Base-by-base conservation (phyloP, 2,113 vertebrate genomes). In the Stigmatopora argus region DNA sequence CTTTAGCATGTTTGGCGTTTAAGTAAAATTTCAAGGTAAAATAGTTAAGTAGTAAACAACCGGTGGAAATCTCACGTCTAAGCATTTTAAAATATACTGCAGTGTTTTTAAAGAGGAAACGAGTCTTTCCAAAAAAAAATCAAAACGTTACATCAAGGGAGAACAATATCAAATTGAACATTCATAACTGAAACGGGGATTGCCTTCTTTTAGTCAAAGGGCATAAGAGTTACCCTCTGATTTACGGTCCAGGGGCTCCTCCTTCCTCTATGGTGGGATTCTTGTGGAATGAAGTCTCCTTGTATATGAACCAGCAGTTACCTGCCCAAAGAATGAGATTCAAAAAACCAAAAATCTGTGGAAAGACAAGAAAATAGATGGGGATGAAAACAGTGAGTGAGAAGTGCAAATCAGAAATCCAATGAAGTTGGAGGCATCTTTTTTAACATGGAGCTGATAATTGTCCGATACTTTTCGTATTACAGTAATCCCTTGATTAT, bases 221-320 rank as follows among this genome's bases (percentile, higher is more conserved):
- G 66, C 51, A 46, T 55, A 38, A 38, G 8, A n/a, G n/a, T n/a
- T n/a, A n/a, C n/a, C 48, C 10, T 71, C 38, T 19, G 7, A 26
- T 23, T 73, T 89, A 88, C 12, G 87, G 81, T 14, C 59, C 79
- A 1, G 83, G 73, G 44, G 52, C 65, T 7, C 70, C 78, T 41
- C 79, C 87, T 49, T 84, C 86, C 56, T 89, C 86, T 69, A 87
- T 86, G 3, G 87, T 86, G 13, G 85, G 62, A 64, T 90, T 87
- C 62, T 90, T 93, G 62, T 92, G 92, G 92, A 94, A 96, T 0
- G 91, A 73, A 9, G 96, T 98, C 89, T 98, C 96, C 89, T 96
- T 95, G 89, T 92, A 97, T 72, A 96, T 94, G 84, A 96, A 96
- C 96, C 96, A 98, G 84, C 93, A 94, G 89, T 97, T 97, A 44